A percentile compares a stretch with the other conserved stretches of the same genome.
Evolutionary conservation across 1,140 invertebrate genomes (phyloP).

Genomic region (Camponotus pennsylvanicus): DNA sequence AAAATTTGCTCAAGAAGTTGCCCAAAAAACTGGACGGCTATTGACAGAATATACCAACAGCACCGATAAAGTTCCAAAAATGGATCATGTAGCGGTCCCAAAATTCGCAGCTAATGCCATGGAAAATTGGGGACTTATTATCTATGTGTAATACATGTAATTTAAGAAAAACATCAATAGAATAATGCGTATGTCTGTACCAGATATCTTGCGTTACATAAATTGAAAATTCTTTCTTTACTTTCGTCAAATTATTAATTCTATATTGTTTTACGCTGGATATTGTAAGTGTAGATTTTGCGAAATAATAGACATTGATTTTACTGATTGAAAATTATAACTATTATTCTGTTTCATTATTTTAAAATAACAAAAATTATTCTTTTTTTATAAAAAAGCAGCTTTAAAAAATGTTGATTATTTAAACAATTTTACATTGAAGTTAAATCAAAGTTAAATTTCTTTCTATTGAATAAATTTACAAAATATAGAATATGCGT

Average conservation of each 20-base stretch:
- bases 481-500: not conserved
- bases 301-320: not conserved
- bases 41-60: slow-evolving; percentile 77
- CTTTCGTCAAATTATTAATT: not conserved
- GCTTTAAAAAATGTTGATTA: too few relatives aligned
- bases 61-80: slow-evolving; percentile 78
- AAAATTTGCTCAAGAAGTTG: slow-evolving; percentile 79
- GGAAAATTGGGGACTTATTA: slow-evolving; percentile 93
- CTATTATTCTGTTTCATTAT: too few relatives aligned
- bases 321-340: not conserved
- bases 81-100: slow-evolving; percentile 91
- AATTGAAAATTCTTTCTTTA: not conserved
- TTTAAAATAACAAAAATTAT: too few relatives aligned
- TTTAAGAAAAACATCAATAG: not conserved
- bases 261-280: not conserved
- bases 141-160: slow-evolving; percentile 85
- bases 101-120: slow-evolving; percentile 94
- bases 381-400: too few relatives aligned
- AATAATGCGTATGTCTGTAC: not conserved
- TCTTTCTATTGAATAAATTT: not conserved
- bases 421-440: too few relatives aligned
- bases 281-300: not conserved
- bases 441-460: not conserved
- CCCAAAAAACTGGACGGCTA: slow-evolving; percentile 77
- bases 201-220: not conserved